Conservation (phyloP, 2,888 invertebrate genomes). For the Panzeria rudis region DNA sequence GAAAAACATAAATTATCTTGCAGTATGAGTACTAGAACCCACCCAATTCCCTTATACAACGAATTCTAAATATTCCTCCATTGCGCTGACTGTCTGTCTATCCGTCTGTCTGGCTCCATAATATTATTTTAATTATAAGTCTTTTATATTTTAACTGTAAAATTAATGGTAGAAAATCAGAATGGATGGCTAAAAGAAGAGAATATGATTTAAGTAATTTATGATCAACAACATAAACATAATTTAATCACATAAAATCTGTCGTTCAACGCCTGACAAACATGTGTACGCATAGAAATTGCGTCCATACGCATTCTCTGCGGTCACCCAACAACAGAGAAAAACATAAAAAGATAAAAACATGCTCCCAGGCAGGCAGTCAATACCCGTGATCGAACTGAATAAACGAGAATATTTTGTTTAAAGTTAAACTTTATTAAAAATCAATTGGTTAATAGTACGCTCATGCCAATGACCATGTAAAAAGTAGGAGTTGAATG, state of each 20-base stretch:
- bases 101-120: constrained; percentile 8
- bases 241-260: constrained; percentile 66
- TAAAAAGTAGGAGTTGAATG: constrained; percentile 30
- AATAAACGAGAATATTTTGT: constrained; percentile 79
- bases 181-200: constrained; percentile 8
- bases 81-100: background rate
- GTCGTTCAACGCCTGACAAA: constrained; percentile 65
- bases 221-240: constrained; percentile 61
- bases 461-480: constrained; percentile 71
- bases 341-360: background rate
- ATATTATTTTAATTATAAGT: constrained; percentile 56
- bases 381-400: constrained; percentile 43
- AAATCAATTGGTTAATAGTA: constrained; percentile 79
- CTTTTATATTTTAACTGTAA: constrained; percentile 56
- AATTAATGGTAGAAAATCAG: constrained; percentile 13
- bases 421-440: constrained; percentile 80
- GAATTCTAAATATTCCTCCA: constrained; percentile 10
- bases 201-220: constrained; percentile 58
- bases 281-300: constrained; percentile 43
- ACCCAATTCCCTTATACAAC: constrained; percentile 6
- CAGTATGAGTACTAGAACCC: constrained; percentile 7
- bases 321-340: constrained; percentile 2
- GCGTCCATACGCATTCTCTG: constrained; percentile 29
- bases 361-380: constrained; percentile 1
- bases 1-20: constrained; percentile 18